phyloP scores from a whole-genome alignment of 2,113 vertebrate genomes.

The Carlito syrichta region DNA sequence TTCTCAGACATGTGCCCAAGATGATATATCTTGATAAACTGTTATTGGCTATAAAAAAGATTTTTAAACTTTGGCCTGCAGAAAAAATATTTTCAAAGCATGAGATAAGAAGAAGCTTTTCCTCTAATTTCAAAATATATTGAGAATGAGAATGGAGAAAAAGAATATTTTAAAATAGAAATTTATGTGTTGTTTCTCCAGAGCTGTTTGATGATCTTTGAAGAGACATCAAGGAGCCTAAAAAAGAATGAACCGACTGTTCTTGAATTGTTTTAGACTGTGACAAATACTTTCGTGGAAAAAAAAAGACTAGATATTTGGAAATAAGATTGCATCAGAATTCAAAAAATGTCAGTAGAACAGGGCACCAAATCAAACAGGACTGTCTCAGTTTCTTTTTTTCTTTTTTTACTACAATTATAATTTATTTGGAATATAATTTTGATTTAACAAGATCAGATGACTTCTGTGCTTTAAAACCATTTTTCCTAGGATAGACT shows the following conservation, averaged over 20 bases:
- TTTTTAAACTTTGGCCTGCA: not conserved
- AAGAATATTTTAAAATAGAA: not conserved
- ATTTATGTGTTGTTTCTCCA: not conserved
- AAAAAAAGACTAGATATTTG: not conserved
- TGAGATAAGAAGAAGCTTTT: not conserved
- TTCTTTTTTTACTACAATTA: not conserved
- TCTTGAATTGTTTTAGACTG: not conserved
- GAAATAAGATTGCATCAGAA: not conserved
- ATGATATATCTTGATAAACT: not conserved
- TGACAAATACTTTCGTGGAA: not conserved
- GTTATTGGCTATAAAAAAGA: not conserved
- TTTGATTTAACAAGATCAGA: not conserved
- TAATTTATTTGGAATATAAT: not conserved
- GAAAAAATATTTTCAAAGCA: not conserved
- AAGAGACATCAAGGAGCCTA: not conserved
- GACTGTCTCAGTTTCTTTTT: not conserved
- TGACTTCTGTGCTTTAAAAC: not conserved
- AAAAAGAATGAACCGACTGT: not conserved
- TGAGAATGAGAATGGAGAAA: not conserved
- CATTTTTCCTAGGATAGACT: not conserved
- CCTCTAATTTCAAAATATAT: not conserved
- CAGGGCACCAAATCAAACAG: not conserved
- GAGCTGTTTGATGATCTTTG: not conserved
- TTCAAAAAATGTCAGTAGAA: not conserved
- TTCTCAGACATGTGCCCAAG: not conserved